Base-by-base conservation (phyloP, 1,140 invertebrate species). In the Episyrphus balteatus region DNA sequence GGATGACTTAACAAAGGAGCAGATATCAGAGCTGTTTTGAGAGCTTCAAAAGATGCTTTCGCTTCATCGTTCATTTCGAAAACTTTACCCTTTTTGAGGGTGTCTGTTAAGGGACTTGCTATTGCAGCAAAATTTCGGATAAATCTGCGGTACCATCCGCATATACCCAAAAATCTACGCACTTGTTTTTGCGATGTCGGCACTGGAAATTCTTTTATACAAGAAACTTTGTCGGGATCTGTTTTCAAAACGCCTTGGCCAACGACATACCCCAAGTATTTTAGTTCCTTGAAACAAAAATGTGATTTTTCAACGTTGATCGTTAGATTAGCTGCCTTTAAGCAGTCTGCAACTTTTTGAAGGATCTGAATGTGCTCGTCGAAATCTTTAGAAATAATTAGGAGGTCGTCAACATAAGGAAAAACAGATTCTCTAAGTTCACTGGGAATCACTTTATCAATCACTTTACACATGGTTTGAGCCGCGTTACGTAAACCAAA, bases 61-160 rank as follows among this genome's bases (percentile, higher is more conserved):
- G 61, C 61, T 14, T 57, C 56, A 3, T 34, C 33, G 34, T 26
- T 46, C 19, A 21, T 7, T 19, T 32, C 40, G 7, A 18, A 31
- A 34, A 42, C 49, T 26, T 14, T 34, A n/a, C 15, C 30, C n/a
- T 9, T 26, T 30, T 8, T 6, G 9, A 39, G 10, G 19, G 44
- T 3, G 10, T 51, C 36, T 6, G 44, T 47, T 5, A 49, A 41
- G 2, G 70, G 69, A 44, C 34, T 21, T 11, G 46, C 12, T 13
- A 51, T 17, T 2, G 32, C 11, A 9, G 50, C 46, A 26, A 74
- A 76, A 53, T 73, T 54, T 13, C 54, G 52, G 30, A 75, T 58
- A 49, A 72, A 76, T 9, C 57, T 38, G 8, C 65, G 46, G 49
- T 72, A 72, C 53, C 68, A 73, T 2, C 58, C 58, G 1, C 63